Base-by-base conservation (phyloP, 2,888 invertebrate genomes). In the Drosophila quinaria region DNA sequence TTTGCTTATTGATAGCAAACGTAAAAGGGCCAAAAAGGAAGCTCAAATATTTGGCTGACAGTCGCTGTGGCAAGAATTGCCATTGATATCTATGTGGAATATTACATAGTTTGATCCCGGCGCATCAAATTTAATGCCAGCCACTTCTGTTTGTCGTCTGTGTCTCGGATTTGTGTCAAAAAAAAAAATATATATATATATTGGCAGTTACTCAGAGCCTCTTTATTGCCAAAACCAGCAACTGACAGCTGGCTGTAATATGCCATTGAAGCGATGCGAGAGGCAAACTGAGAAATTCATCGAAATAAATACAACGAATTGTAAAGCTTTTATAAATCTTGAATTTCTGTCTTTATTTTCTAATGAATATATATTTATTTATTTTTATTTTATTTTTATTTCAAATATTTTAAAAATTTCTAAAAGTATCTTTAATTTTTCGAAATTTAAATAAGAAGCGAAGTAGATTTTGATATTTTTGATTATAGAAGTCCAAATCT, bases 111-210 rank as follows among this genome's bases (percentile, higher is more conserved):
- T 86, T 83, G 87, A 88, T 86, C 78, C 87, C 52, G 22, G 25
- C 47, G 37, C 86, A 80, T 84, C 63, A 80, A 87, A 89, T 78
- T 78, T 78, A 85, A 89, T 81, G 81, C 66, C 64, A 70, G 59
- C 54, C 74, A 77, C 73, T 81, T 81, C 64, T 70, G 70, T 65
- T 70, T 71, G 79, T 71, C 55, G 61, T 63, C 65, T 70, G 62
- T 47, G 52, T 54, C 29, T 49, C 29, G 75, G 81, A 78, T 80
- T 76, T 86, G 64, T 74, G 73, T 72, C 83, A 67, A 42, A 55
- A 33, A 66, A 67, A 74, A n/a, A n/a, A n/a, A n/a, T n/a, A n/a
- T n/a, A n/a, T n/a, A n/a, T n/a, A n/a, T n/a, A n/a, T 77, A 80
- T 86, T 82, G 83, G 55, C 81, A 85, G 70, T 69, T 78, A 64